Percentiles rank a stretch among this genome's conserved stretches.
Evolutionary conservation across 2,888 invertebrate genomes (phyloP).

Genomic region (Drosophila histrio): DNA sequence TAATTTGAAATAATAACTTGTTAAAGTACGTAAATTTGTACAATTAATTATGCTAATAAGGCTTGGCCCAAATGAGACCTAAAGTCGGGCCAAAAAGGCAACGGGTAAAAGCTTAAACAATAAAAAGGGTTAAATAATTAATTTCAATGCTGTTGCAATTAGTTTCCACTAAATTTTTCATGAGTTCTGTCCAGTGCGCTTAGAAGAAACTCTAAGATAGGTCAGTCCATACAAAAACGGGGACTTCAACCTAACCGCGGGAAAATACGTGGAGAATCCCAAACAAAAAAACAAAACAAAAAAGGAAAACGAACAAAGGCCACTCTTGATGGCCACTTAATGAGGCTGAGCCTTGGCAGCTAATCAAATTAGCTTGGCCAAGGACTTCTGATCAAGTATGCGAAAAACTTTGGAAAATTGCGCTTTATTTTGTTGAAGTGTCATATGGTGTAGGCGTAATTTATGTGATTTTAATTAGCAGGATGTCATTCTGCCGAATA

Average conservation of each 20-base stretch:
- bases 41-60: slow-evolving; percentile 82
- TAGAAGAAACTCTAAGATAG: slow-evolving; percentile 39
- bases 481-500: slow-evolving; percentile 17
- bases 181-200: slow-evolving; percentile 59
- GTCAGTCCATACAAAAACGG: slow-evolving; percentile 15
- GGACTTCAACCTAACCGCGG: neutral
- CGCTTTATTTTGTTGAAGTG: slow-evolving; percentile 47
- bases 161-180: slow-evolving; percentile 80
- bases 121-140: slow-evolving; percentile 82
- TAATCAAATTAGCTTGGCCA: slow-evolving; percentile 77
- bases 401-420: slow-evolving; percentile 49
- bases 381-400: slow-evolving; percentile 66
- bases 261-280: slow-evolving; percentile 5
- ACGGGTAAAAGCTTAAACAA: slow-evolving; percentile 68
- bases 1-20: slow-evolving; percentile 80
- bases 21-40: slow-evolving; percentile 79
- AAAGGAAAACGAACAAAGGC: slow-evolving; percentile 42
- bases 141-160: slow-evolving; percentile 80
- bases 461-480: slow-evolving; percentile 78
- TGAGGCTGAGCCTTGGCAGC: slow-evolving; percentile 62
- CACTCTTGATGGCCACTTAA: slow-evolving; percentile 63
- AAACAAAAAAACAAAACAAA: slow-evolving; percentile 12
- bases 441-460: slow-evolving; percentile 72
- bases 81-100: slow-evolving; percentile 60
- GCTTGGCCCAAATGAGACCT: slow-evolving; percentile 35